Percentiles rank a stretch among this genome's conserved stretches.
Conservation (phyloP, 2,888 invertebrate species). For the Apeira syringaria region DNA sequence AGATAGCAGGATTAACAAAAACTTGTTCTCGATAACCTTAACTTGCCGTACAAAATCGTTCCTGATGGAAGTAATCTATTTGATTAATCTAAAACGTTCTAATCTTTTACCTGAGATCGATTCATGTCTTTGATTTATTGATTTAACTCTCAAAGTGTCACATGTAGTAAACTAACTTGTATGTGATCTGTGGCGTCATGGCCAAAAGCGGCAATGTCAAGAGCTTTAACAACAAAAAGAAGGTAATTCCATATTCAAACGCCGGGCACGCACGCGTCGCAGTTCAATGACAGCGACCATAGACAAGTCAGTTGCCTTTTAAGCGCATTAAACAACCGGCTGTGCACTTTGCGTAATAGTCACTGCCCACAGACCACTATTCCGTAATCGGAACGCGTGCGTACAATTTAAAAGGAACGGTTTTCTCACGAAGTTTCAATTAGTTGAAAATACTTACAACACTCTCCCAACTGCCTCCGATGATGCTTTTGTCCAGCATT, state of each 20-base stretch:
- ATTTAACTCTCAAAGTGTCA: constrained; percentile 38
- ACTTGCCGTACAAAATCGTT: constrained; percentile 42
- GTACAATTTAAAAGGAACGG: constrained; percentile 24
- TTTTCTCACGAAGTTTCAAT: constrained; percentile 22
- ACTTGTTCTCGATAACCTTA: constrained; percentile 44
- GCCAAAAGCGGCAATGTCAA: constrained; percentile 69
- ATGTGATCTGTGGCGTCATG: neutral
- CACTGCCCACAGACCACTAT: constrained; percentile 30
- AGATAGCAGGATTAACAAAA: constrained; percentile 38
- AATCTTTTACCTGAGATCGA: constrained; percentile 43
- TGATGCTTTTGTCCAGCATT: constrained; percentile 74
- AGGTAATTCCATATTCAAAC: constrained; percentile 69
- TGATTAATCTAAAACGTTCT: constrained; percentile 44
- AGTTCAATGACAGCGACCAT: constrained; percentile 73
- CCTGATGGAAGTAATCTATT: constrained; percentile 43
- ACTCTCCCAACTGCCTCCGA: constrained; percentile 80
- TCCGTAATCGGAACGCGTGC: constrained; percentile 48
- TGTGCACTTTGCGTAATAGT: constrained; percentile 71
- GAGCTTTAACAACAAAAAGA: constrained; percentile 66
- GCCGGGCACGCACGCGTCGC: constrained; percentile 53
- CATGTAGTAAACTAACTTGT: neutral
- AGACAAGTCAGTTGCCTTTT: constrained; percentile 72
- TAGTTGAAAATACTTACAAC: constrained; percentile 63
- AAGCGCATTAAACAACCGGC: constrained; percentile 63
- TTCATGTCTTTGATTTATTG: constrained; percentile 48